Evolutionary conservation across 1,140 invertebrate genomes (phyloP), one percentile per base, ranked within the genome.

Genomic region (Mercenaria mercenaria): DNA sequence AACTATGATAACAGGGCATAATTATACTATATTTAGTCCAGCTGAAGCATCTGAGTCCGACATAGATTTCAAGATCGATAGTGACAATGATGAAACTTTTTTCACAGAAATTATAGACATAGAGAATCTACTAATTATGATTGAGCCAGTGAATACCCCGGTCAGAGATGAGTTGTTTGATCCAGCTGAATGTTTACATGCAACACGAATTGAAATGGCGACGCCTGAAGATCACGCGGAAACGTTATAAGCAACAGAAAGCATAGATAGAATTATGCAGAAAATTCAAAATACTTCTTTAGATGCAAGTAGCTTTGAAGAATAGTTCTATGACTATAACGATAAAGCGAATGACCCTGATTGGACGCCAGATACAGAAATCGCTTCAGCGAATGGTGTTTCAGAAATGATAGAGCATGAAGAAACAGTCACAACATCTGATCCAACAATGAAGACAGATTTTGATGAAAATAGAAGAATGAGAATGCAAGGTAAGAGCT

Each of bases 401-500:
- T 23, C 15, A 23, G 34, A 81, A 13, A 81, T 37, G 3, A 81
- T 81, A 56, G 77, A 81, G 47, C 77, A 61, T 20, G 77, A 59
- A 59, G 77, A 81, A 32, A 26, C 26, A 26, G 32, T 81, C 15
- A 32, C n/a, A n/a, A 20, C 11, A 56, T 20, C 18, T 20, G 13
- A 79, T n/a, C 8, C 39, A 79, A 20, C 6, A 32, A 20, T 3
- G 34, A 79, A 79, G 26, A 37, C 39, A n/a, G 26, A n/a, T 79
- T 81, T 81, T 59, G 1, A 8, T 11, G 18, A 81, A 29, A 81
- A 81, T 59, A 81, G 56, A 39, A 59, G 23, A 15, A 15, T 59
- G 29, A 26, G 77, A 81, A 81, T 81, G 77, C 77, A 81, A 29
- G 80, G 80, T 23, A 82, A 82, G n/a, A 37, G n/a, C 4, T 82